Conservation (phyloP, 2,888 invertebrate species). For the Macaria liturata region DNA sequence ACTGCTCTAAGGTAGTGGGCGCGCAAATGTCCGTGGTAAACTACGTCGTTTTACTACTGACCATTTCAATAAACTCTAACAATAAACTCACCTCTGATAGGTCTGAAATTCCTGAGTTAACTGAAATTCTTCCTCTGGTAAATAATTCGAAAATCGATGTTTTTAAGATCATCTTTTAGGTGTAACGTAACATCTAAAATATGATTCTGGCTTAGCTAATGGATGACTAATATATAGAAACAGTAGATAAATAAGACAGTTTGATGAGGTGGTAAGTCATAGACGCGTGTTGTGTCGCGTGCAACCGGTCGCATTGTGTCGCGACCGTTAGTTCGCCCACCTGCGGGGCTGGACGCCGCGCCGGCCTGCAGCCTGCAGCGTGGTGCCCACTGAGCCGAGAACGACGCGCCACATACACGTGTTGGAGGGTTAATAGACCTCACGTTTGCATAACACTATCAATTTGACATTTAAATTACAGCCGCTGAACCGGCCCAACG, state of each 20-base stretch:
- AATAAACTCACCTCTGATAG: too few species aligned
- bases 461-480: slow-evolving; percentile 35
- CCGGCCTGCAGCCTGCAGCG: slow-evolving; percentile 44
- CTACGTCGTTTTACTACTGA: too few species aligned
- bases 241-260: neutral
- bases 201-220: too few species aligned
- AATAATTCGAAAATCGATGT: too few species aligned
- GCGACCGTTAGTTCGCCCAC: slow-evolving; percentile 78
- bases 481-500: slow-evolving; percentile 20
- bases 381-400: slow-evolving; percentile 74
- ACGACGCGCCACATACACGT: slow-evolving; percentile 63
- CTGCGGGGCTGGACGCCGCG: slow-evolving; percentile 56
- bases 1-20: slow-evolving; percentile 46
- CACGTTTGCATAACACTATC: slow-evolving; percentile 43
- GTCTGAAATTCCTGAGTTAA: too few species aligned
- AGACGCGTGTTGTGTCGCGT: slow-evolving; percentile 42
- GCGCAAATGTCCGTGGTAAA: slow-evolving; percentile 6
- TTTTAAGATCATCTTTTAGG: too few species aligned
- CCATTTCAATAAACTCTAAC: too few species aligned
- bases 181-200: too few species aligned
- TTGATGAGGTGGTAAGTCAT: slow-evolving; percentile 9
- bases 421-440: slow-evolving; percentile 50
- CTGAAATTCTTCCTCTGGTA: too few species aligned
- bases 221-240: too few species aligned
- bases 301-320: slow-evolving; percentile 52